phyloP scores from a whole-genome alignment of 2,113 vertebrate species.

The Dromas ardeola region DNA sequence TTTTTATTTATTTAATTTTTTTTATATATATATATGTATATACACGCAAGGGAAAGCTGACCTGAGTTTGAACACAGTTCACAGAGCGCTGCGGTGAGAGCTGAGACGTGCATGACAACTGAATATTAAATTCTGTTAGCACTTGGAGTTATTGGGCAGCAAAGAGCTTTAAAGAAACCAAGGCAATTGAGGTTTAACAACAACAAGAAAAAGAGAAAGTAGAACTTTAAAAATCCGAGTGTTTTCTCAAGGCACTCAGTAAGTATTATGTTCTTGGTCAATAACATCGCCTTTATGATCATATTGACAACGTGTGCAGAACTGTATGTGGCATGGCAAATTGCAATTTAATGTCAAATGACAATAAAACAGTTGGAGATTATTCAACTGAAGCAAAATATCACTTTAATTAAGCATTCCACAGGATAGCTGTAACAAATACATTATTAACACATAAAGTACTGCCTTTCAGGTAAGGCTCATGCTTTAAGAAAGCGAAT shows the following conservation, averaged over 20 bases:
- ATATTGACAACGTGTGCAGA: slow-evolving; percentile 2
- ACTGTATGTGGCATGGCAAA: slow-evolving; percentile 22
- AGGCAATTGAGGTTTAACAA: not conserved
- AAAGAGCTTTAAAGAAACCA: slow-evolving; percentile 39
- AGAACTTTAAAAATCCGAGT: not conserved
- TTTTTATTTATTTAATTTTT: not conserved
- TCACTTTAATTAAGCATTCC: slow-evolving; percentile 50
- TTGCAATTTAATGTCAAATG: slow-evolving; percentile 52
- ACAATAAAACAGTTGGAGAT: slow-evolving; percentile 43
- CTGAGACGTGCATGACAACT: slow-evolving; percentile 9
- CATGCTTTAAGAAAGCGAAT: not conserved
- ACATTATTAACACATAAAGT: not conserved
- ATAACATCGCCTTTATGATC: slow-evolving; percentile 32
- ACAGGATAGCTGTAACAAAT: not conserved
- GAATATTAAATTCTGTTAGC: slow-evolving; percentile 52
- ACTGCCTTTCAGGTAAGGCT: not conserved
- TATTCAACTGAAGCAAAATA: slow-evolving; percentile 57
- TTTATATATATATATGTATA: not conserved
- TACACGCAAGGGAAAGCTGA: not conserved
- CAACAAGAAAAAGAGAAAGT: not conserved
- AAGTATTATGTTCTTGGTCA: slow-evolving; percentile 41
- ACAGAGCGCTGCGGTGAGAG: not conserved
- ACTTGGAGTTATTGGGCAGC: slow-evolving; percentile 22
- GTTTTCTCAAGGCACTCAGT: slow-evolving; percentile 21
- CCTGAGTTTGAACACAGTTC: not conserved